Percentiles rank a stretch among this genome's conserved stretches.
These are phyloP conservation scores for Palythoa grandis DNA, from an alignment of 92 coral and sea anemone genomes.

Conservation along the genomic window DNA sequence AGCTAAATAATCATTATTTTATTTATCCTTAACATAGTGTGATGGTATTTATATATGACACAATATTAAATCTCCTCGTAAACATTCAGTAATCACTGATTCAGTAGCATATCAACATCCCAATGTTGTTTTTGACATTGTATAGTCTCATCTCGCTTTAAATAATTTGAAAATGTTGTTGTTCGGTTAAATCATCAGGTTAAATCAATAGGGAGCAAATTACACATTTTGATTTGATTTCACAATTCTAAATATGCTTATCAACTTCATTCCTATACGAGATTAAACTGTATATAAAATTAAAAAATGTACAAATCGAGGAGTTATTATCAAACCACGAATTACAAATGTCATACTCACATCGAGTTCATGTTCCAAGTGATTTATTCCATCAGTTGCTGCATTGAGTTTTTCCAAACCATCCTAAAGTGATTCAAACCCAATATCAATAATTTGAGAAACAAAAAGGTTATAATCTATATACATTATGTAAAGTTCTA, in stretches of 20 bases:
- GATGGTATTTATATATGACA: no score
- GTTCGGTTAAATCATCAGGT: not conserved
- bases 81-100: not conserved
- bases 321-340: not conserved
- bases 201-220: not conserved
- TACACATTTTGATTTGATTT: not conserved
- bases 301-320: not conserved
- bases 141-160: not conserved
- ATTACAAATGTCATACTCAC: constrained; percentile 62
- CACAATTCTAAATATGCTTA: not conserved
- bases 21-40: no score
- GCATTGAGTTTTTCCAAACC: constrained; percentile 91
- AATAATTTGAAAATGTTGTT: not conserved
- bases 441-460: constrained; percentile 16
- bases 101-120: not conserved
- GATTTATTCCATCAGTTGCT: constrained; percentile 92
- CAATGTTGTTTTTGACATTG: no score
- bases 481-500: not conserved
- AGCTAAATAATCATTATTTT: no score
- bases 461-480: not conserved
- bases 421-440: constrained; percentile 57
- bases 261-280: not conserved
- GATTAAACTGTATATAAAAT: not conserved
- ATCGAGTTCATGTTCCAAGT: constrained; percentile 92
- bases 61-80: no score